Percentiles rank a stretch among this genome's conserved stretches.
Conservation (phyloP, 2,797 vertebrate genomes). For the Myotis findleyi region DNA sequence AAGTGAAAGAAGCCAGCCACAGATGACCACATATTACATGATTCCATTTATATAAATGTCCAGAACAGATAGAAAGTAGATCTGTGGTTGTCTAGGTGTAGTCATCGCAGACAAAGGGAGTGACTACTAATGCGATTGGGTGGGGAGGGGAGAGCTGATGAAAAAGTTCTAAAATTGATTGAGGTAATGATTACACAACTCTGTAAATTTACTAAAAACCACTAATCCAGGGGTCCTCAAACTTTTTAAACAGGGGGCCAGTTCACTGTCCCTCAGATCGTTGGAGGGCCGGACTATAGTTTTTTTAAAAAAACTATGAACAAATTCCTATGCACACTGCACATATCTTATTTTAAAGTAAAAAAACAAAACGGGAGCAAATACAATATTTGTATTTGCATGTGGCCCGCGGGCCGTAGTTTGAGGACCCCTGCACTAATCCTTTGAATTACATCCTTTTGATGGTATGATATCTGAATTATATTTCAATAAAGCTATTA, state of each 20-base stretch:
- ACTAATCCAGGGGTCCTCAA: too few species aligned
- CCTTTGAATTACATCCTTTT: not conserved
- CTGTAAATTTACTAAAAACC: conserved; percentile 21
- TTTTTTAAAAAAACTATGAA: too few species aligned
- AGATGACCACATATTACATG: not conserved
- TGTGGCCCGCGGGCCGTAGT: too few species aligned
- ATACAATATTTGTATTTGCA: too few species aligned
- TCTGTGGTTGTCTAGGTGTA: not conserved
- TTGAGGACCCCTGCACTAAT: not conserved
- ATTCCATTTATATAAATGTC: not conserved
- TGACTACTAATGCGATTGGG: not conserved
- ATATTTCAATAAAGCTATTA: conserved; percentile 58
- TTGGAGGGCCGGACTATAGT: too few species aligned
- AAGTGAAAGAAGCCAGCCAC: not conserved
- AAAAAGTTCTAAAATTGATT: not conserved
- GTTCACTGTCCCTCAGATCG: too few species aligned
- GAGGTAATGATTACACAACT: not conserved
- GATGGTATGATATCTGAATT: conserved; percentile 14
- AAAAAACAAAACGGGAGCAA: too few species aligned
- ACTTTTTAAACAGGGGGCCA: too few species aligned
- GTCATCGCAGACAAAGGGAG: not conserved
- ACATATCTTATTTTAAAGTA: too few species aligned
- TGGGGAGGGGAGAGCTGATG: not conserved
- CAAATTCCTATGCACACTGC: too few species aligned
- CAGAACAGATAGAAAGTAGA: not conserved